These are phyloP conservation scores for Streblospio benedicti DNA, from an alignment of 1,140 invertebrate genomes.

Conservation along the genomic window DNA sequence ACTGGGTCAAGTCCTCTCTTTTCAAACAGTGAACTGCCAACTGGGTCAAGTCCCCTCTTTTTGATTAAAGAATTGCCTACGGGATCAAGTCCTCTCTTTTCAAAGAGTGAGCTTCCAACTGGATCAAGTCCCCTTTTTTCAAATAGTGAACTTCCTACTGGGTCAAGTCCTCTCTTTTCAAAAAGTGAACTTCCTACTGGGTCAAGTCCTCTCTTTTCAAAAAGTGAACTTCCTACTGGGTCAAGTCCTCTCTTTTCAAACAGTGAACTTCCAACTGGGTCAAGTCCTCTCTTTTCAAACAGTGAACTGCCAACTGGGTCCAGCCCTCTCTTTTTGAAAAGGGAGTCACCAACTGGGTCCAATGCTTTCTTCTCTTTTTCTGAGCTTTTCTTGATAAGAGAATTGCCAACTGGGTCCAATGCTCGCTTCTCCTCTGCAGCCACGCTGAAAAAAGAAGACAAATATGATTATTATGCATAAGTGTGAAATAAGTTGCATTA, in stretches of 20 bases:
- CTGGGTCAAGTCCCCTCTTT: neutral
- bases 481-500: too few species aligned
- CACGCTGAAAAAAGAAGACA: too few species aligned
- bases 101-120: neutral
- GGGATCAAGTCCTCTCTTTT: too few species aligned
- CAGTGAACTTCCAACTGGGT: neutral
- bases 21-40: neutral
- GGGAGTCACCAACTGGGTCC: conserved; percentile 8
- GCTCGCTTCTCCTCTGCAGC: too few species aligned
- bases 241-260: neutral
- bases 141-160: neutral
- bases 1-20: neutral
- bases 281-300: neutral
- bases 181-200: neutral
- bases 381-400: neutral
- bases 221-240: neutral
- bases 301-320: neutral
- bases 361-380: too few species aligned
- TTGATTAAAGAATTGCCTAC: neutral
- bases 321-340: conserved; percentile 9
- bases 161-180: neutral
- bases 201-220: neutral
- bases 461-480: too few species aligned
- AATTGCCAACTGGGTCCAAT: neutral
- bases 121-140: neutral